Percentiles rank a stretch among this genome's conserved stretches.
Evolutionary conservation across 1,140 invertebrate species (phyloP).

Genomic region (Drosophila persimilis): DNA sequence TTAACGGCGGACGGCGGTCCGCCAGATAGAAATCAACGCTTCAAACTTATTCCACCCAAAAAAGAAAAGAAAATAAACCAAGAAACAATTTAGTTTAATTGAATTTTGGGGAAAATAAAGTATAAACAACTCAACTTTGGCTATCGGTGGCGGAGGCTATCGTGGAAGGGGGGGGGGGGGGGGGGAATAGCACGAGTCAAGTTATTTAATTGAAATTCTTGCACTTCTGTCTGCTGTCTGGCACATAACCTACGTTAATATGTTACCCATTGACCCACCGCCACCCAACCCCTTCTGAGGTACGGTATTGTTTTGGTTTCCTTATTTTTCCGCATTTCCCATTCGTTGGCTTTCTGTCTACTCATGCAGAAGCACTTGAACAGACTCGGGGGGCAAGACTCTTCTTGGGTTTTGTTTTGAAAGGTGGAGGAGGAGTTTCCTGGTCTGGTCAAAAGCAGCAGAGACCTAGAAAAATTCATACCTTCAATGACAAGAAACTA

Average conservation of each 20-base stretch:
- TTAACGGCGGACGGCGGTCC: slow-evolving; percentile 15
- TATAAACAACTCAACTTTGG: background rate
- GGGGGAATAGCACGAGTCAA: background rate
- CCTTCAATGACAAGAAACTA: background rate
- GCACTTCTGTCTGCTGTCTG: background rate
- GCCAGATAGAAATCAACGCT: slow-evolving; percentile 23
- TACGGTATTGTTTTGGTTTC: slow-evolving; percentile 13
- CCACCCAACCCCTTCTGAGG: background rate
- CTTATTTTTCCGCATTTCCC: slow-evolving; percentile 3
- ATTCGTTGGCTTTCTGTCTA: slow-evolving; percentile 30
- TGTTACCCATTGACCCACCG: slow-evolving; percentile 21
- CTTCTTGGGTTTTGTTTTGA: slow-evolving; percentile 3
- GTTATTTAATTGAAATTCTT: slow-evolving; percentile 20
- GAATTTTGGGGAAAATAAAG: slow-evolving; percentile 21
- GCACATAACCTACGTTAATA: slow-evolving; percentile 34
- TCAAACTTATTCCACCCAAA: slow-evolving; percentile 5
- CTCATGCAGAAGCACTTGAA: slow-evolving; percentile 53
- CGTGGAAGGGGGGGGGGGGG: too few species aligned
- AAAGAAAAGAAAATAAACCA: too few species aligned
- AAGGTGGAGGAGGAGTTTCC: background rate
- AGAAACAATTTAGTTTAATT: slow-evolving; percentile 16
- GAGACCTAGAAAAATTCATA: too few species aligned
- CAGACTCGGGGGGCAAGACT: background rate
- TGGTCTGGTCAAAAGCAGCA: too few species aligned
- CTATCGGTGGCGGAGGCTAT: background rate